phyloP scores from a whole-genome alignment of 2,113 vertebrate genomes.

The Sorex fumeus region DNA sequence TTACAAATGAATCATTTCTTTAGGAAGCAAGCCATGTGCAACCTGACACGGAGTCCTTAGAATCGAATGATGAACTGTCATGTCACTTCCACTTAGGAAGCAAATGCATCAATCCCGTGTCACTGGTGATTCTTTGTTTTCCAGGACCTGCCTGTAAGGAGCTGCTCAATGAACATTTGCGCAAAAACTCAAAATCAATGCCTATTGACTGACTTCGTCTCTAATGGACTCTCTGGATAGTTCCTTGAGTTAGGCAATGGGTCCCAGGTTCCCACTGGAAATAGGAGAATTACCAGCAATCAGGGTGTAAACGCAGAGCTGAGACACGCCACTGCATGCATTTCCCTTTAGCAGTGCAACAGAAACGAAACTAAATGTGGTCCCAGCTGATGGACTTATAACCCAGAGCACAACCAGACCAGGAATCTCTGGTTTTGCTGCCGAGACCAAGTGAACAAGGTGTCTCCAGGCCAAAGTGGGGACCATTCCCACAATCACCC shows the following conservation, averaged over 20 bases:
- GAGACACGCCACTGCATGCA: rapidly evolving
- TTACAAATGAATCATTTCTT: rapidly evolving
- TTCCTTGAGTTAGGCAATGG: not conserved
- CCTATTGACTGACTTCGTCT: too few species aligned
- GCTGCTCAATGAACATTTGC: not conserved
- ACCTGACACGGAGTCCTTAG: not conserved
- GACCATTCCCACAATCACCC: too few species aligned
- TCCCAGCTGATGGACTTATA: not conserved
- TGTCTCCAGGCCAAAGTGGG: too few species aligned
- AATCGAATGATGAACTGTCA: not conserved
- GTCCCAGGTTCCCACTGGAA: not conserved
- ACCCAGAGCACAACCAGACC: not conserved
- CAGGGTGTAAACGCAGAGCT: not conserved
- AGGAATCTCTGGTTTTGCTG: not conserved
- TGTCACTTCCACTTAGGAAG: not conserved
- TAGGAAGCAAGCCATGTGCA: rapidly evolving
- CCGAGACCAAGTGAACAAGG: not conserved
- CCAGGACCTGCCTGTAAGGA: not conserved
- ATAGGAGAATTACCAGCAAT: not conserved
- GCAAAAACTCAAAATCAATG: too few species aligned
- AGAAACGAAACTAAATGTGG: not conserved
- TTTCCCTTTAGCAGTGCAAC: not conserved
- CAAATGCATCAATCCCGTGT: too few species aligned
- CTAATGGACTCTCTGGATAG: rapidly evolving
- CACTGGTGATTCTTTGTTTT: not conserved